Evolutionary conservation across 1,140 invertebrate genomes (phyloP), one percentile per base, ranked within the genome.

Genomic region (Globodera ellingtonae): DNA sequence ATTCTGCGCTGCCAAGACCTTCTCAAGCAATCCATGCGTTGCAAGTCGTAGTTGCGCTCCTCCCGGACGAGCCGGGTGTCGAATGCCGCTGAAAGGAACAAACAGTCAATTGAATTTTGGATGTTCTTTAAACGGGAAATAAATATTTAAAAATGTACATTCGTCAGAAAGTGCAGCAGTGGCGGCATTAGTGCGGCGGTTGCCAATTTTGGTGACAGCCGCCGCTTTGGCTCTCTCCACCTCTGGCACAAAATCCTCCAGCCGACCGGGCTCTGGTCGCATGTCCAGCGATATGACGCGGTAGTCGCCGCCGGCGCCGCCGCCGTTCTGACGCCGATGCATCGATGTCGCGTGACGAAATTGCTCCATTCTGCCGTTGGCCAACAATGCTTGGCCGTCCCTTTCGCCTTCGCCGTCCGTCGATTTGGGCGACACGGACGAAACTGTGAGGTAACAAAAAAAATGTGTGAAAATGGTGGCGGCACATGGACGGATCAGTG

Each of bases 231-330:
- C 47, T 65, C 18, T n/a, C 66, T 67, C 46, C 73, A 75, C 81
- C 72, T 82, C 81, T 8, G 81, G 81, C 7, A 82, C 69, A 78
- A 82, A 82, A 52, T 82, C 81, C 7, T 82, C 81, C 44, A 82
- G 50, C 52, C 72, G 71, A 0, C 81, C 81, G 18, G 81, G 81
- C 73, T 75, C 44, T 4, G 81, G 81, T 21, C 79, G 82, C 46
- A 71, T 62, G 65, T 82, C 81, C n/a, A 82, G 6, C 24, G 81
- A 82, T 46, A 82, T 74, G 10, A 82, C 81, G 15, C 81, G 81
- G 67, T 82, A 82, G 67, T 81, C 80, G 15, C 9, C 50, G 18
- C 15, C 10, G 24, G 24, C 24, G 18, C 15, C 10, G 18, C 15
- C 10, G 9, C 44, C 44, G 44, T 73, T 73, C 46, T 46, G 24